These are phyloP conservation scores for Lepidocyrtoides sp. DNA, from an alignment of 2,888 invertebrate species.

Conservation along the genomic window DNA sequence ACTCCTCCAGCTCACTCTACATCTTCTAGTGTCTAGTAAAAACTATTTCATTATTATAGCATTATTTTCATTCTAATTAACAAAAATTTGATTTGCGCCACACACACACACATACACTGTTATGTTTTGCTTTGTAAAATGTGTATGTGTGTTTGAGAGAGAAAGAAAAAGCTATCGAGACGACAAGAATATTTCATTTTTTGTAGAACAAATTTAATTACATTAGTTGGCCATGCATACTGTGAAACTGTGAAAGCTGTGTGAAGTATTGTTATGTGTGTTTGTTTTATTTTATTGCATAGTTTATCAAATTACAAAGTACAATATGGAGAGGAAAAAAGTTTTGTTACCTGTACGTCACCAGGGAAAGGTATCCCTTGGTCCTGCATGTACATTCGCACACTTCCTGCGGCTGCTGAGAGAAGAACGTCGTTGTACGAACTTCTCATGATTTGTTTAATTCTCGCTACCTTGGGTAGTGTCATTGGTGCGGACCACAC, in stretches of 20 bases:
- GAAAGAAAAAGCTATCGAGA: too few species aligned
- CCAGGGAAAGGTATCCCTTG: conserved; percentile 88
- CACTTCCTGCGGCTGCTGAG: conserved; percentile 88
- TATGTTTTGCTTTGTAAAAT: too few species aligned
- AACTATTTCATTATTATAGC: too few species aligned
- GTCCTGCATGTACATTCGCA: conserved; percentile 87
- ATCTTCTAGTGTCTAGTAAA: too few species aligned
- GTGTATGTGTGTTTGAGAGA: too few species aligned
- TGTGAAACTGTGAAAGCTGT: not conserved
- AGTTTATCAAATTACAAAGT: not conserved
- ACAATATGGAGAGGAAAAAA: too few species aligned
- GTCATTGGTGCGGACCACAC: conserved; percentile 88
- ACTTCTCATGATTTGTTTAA: conserved; percentile 88
- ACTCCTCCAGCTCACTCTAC: too few species aligned
- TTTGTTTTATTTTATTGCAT: not conserved
- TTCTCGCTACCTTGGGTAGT: conserved; percentile 87
- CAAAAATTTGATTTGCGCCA: too few species aligned
- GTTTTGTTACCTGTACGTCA: conserved; percentile 87
- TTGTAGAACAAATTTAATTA: not conserved
- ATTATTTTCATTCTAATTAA: too few species aligned
- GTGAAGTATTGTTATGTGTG: not conserved
- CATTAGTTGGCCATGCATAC: not conserved
- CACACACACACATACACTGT: too few species aligned
- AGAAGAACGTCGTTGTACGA: conserved; percentile 88
- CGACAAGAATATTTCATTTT: too few species aligned